Conservation (phyloP, 2,888 invertebrate species). For the Phytoseiulus persimilis region DNA sequence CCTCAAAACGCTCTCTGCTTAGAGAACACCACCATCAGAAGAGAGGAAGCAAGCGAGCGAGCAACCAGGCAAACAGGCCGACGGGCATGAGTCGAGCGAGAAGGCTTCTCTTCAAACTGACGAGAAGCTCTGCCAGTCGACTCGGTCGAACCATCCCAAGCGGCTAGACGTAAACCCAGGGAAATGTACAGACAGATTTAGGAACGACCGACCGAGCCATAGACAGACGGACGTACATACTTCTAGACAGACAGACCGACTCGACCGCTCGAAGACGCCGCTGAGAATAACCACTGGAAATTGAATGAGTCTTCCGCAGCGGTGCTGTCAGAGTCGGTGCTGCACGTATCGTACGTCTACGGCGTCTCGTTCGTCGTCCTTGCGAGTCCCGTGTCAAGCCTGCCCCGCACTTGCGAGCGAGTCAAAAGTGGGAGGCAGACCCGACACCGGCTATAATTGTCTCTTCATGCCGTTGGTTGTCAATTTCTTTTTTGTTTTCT, state of each 20-base stretch:
- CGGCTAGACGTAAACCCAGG: not conserved
- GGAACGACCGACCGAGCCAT: not conserved
- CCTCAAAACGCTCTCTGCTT: conserved; percentile 33
- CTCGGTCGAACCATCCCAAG: not conserved
- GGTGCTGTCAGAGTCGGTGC: not conserved
- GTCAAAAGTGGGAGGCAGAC: too few relatives aligned
- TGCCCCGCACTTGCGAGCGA: too few relatives aligned
- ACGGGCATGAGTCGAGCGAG: not conserved
- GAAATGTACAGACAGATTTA: not conserved
- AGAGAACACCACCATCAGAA: not conserved
- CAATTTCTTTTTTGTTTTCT: not conserved
- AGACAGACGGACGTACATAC: not conserved
- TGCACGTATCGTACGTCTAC: not conserved
- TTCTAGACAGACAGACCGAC: not conserved
- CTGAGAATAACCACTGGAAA: not conserved
- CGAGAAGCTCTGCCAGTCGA: conserved; percentile 5
- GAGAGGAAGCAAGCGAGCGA: not conserved
- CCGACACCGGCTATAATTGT: not conserved
- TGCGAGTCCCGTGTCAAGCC: not conserved
- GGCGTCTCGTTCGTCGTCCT: not conserved
- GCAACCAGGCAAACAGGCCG: not conserved
- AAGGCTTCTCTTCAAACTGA: not conserved
- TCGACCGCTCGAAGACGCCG: not conserved
- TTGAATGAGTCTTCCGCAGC: not conserved
- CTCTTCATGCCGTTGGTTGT: not conserved